These are phyloP conservation scores for Onychostoma macrolepis DNA, from an alignment of 2,113 vertebrate genomes.

Conservation along the genomic window DNA sequence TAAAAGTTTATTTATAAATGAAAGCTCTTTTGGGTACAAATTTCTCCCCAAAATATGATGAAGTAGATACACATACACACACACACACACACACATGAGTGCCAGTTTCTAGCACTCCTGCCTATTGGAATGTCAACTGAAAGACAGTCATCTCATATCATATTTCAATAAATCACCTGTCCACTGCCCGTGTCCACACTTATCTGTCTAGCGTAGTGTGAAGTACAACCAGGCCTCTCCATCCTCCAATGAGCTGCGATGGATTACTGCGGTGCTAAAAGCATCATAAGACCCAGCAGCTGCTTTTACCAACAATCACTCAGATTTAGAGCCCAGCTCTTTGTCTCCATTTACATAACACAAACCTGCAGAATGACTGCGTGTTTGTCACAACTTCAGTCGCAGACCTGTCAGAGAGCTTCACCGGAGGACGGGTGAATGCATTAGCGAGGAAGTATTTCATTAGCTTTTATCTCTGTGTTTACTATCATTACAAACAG, in stretches of 20 bases:
- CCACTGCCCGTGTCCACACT: not conserved
- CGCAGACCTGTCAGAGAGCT: not conserved
- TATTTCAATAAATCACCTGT: conserved; percentile 31
- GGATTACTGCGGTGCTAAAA: conserved; percentile 27
- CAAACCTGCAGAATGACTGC: conserved; percentile 16
- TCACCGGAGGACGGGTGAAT: not conserved
- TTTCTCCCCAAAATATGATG: not conserved
- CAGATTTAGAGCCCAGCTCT: conserved; percentile 9
- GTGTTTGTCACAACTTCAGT: conserved; percentile 31
- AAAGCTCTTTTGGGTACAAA: not conserved
- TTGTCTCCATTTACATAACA: conserved; percentile 29
- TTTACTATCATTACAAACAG: conserved; percentile 45
- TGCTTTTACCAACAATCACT: conserved; percentile 6
- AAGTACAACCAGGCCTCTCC: conserved; percentile 12
- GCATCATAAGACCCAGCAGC: conserved; percentile 27
- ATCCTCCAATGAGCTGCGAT: conserved; percentile 14
- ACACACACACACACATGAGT: not conserved
- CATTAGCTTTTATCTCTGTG: conserved; percentile 49
- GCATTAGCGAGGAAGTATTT: conserved; percentile 43
- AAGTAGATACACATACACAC: not conserved
- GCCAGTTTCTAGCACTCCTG: not conserved
- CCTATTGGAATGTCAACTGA: conserved; percentile 7
- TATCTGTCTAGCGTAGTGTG: conserved; percentile 15
- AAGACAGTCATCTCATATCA: conserved; percentile 18
- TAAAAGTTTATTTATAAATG: not conserved